Conservation (phyloP, 2,113 vertebrate species). For the Proterorhinus semilunaris region DNA sequence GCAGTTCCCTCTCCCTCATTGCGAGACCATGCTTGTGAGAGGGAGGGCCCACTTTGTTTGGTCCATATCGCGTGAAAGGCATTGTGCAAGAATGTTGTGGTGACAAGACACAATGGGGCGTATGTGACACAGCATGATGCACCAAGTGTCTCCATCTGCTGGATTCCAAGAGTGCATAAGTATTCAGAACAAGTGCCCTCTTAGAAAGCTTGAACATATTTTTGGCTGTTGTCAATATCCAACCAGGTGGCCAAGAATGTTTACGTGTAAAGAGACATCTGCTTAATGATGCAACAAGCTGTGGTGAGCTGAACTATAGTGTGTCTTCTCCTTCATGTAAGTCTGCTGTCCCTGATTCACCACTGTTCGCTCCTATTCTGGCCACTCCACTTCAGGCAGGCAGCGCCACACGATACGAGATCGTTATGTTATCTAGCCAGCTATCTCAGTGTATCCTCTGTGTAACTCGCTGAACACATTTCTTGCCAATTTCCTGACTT, state of each 20-base stretch:
- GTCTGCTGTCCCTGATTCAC: not conserved
- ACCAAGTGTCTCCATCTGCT: slow-evolving; percentile 47
- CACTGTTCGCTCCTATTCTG: not conserved
- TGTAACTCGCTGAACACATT: not conserved
- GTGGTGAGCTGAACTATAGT: not conserved
- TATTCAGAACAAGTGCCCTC: slow-evolving; percentile 25
- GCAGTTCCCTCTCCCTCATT: not conserved
- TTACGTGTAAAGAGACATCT: not conserved
- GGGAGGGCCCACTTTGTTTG: slow-evolving; percentile 40
- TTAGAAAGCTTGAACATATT: slow-evolving; percentile 19
- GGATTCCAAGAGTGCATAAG: slow-evolving; percentile 32
- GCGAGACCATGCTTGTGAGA: slow-evolving; percentile 34
- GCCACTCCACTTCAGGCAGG: not conserved
- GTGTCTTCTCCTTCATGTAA: too few species aligned
- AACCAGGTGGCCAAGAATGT: not conserved
- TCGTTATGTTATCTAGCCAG: not conserved
- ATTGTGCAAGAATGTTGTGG: slow-evolving; percentile 30
- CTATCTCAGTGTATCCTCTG: not conserved
- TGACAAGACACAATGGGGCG: slow-evolving; percentile 20
- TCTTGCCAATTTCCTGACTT: not conserved
- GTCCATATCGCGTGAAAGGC: slow-evolving; percentile 21
- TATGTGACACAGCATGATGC: slow-evolving; percentile 47
- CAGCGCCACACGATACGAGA: not conserved
- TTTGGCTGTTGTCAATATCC: not conserved
- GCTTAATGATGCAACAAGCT: not conserved